phyloP scores from a whole-genome alignment of 2,113 vertebrate genomes.

The Oceanites oceanicus region DNA sequence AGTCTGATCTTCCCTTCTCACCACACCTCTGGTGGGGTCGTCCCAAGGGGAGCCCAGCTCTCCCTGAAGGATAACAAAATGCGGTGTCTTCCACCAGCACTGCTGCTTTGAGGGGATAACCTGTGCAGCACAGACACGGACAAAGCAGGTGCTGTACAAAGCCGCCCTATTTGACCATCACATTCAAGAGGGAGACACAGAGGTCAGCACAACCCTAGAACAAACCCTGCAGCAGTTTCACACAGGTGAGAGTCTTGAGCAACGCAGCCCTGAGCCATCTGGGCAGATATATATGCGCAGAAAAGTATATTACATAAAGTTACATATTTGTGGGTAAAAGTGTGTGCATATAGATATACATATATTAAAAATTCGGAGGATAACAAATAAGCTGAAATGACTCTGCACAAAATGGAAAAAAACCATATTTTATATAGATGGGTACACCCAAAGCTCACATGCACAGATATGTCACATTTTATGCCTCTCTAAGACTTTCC shows the following conservation, averaged over 20 bases:
- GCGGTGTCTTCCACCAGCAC: accelerated
- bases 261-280: neutral
- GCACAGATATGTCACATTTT: neutral
- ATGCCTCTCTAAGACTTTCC: neutral
- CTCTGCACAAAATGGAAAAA: neutral
- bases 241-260: neutral
- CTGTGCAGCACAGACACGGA: neutral
- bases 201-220: neutral
- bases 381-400: neutral
- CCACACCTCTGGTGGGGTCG: accelerated
- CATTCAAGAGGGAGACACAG: neutral
- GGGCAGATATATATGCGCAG: neutral
- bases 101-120: neutral
- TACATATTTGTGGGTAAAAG: neutral
- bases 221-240: neutral
- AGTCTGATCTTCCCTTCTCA: neutral
- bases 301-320: neutral
- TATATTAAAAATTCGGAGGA: neutral
- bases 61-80: neutral
- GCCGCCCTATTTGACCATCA: neutral
- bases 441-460: neutral
- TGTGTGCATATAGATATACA: neutral
- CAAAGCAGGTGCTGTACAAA: neutral
- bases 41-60: neutral
- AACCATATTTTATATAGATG: neutral